Evolutionary conservation across 2,113 vertebrate species (phyloP).

Genomic region (Ailuropoda melanoleuca): DNA sequence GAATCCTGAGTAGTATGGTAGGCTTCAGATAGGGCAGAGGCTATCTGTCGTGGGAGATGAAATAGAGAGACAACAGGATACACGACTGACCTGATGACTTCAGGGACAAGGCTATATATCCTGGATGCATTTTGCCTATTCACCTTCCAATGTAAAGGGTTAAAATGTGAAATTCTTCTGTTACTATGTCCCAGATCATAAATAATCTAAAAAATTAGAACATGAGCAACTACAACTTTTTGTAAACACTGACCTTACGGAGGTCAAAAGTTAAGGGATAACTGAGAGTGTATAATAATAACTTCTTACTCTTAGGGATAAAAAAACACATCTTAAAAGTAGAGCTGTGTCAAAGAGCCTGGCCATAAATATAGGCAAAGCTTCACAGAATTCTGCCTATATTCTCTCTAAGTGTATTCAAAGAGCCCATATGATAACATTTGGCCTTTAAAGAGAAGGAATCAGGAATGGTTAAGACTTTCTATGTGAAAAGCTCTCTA

Average conservation of each 20-base stretch:
- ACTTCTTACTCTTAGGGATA: background rate
- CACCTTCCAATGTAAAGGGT: background rate
- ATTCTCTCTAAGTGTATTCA: background rate
- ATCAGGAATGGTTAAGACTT: background rate
- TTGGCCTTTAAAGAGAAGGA: background rate
- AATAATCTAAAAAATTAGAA: background rate
- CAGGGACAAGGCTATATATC: background rate
- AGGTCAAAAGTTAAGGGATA: background rate
- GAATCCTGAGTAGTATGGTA: background rate
- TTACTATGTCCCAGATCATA: background rate
- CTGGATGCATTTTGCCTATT: background rate
- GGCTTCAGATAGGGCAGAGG: background rate
- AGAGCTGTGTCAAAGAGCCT: background rate
- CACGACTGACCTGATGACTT: background rate
- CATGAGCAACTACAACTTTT: background rate
- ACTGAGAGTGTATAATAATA: background rate
- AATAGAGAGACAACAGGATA: background rate
- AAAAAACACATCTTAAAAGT: background rate
- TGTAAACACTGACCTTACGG: constrained; percentile 3
- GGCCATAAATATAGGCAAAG: background rate
- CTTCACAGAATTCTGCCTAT: background rate
- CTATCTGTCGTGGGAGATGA: background rate
- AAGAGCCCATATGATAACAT: background rate
- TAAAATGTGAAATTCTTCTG: background rate
- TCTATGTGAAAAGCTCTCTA: constrained; percentile 17